Evolutionary conservation across 2,888 invertebrate species (phyloP).

Genomic region (Kuschelorhynchus macadamiae): DNA sequence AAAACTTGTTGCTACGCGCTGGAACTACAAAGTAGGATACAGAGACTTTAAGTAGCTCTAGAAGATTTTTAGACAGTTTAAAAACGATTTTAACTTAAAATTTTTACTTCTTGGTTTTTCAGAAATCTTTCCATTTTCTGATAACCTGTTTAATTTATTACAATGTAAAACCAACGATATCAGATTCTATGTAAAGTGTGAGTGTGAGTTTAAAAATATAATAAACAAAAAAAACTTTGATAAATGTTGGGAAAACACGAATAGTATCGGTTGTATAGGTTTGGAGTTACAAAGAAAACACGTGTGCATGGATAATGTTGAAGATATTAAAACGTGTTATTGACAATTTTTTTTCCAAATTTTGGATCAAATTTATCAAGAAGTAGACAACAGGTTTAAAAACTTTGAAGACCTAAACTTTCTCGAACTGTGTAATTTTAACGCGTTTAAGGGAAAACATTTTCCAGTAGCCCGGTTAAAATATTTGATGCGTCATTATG

Average conservation of each 20-base stretch:
- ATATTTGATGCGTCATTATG: constrained; percentile 24
- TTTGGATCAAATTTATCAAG: constrained; percentile 23
- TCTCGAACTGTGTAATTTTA: constrained; percentile 38
- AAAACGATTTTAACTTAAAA: constrained; percentile 46
- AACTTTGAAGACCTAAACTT: constrained; percentile 27
- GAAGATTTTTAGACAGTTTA: constrained; percentile 44
- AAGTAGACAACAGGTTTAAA: constrained; percentile 27
- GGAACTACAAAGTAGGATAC: constrained; percentile 35
- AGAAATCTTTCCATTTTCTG: constrained; percentile 34
- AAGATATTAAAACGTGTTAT: not conserved
- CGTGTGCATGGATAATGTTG: not conserved
- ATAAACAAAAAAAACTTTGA: constrained; percentile 17
- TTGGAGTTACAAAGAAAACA: constrained; percentile 10
- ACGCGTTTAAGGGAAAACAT: constrained; percentile 1
- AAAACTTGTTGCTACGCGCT: too few relatives aligned
- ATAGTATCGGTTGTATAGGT: too few relatives aligned
- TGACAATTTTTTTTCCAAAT: constrained; percentile 7
- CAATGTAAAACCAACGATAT: too few relatives aligned
- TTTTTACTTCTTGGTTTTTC: constrained; percentile 46
- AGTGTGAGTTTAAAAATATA: too few relatives aligned
- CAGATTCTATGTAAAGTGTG: too few relatives aligned
- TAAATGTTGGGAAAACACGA: constrained; percentile 4
- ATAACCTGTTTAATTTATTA: constrained; percentile 27
- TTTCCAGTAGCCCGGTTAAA: constrained; percentile 11
- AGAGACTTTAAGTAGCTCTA: constrained; percentile 29